These are phyloP conservation scores for Drosophila neonasuta DNA, from an alignment of 2,888 invertebrate genomes.

Conservation along the genomic window DNA sequence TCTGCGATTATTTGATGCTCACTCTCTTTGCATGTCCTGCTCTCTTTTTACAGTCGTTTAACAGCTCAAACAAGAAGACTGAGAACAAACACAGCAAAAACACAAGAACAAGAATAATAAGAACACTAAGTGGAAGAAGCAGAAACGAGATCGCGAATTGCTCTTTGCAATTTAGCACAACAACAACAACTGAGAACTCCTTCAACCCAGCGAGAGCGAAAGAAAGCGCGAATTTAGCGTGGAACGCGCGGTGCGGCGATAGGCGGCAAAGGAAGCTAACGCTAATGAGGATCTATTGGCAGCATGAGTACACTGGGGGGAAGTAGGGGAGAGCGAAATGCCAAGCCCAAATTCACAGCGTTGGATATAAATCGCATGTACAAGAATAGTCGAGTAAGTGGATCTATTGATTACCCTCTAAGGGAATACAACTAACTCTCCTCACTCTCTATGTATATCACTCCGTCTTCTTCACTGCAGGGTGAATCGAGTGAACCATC, in stretches of 20 bases:
- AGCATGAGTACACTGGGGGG: constrained; percentile 83
- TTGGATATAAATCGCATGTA: constrained; percentile 99
- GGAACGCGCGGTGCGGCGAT: constrained; percentile 75
- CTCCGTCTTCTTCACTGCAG: constrained; percentile 82
- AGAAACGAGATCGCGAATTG: constrained; percentile 23
- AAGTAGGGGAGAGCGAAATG: constrained; percentile 83
- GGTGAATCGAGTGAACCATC: constrained; percentile 94
- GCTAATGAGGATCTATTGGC: constrained; percentile 83
- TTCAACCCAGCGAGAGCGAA: neutral
- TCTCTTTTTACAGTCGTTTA: constrained; percentile 41
- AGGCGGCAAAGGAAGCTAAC: constrained; percentile 80
- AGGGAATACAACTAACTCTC: neutral
- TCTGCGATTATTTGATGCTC: neutral
- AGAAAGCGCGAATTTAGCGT: constrained; percentile 55
- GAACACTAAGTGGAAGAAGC: constrained; percentile 7
- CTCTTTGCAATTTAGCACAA: constrained; percentile 13
- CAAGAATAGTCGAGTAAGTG: constrained; percentile 91
- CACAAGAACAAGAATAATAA: constrained; percentile 18
- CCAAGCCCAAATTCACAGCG: constrained; percentile 96
- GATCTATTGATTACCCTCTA: neutral
- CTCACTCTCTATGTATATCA: neutral
- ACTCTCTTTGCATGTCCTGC: constrained; percentile 11
- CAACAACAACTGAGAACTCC: constrained; percentile 10
- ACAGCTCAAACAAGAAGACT: constrained; percentile 79
- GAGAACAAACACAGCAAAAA: constrained; percentile 52